These are phyloP conservation scores for Stegastes partitus DNA, from an alignment of 2,113 vertebrate genomes.

Conservation along the genomic window DNA sequence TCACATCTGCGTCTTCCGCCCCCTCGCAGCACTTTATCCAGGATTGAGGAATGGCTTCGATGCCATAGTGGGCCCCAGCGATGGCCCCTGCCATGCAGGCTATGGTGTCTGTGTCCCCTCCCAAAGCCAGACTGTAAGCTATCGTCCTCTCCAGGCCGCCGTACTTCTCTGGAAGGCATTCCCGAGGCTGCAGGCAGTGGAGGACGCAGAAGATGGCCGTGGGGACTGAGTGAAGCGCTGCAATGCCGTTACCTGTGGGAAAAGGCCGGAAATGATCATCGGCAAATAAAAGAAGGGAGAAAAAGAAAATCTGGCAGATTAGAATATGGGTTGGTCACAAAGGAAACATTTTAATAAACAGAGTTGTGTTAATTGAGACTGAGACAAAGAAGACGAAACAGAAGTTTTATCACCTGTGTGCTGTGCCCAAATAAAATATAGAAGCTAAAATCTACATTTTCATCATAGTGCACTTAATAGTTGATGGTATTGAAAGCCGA, in stretches of 20 bases:
- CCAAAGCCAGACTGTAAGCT: slow-evolving; percentile 93
- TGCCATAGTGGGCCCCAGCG: slow-evolving; percentile 95
- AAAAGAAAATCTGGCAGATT: not conserved
- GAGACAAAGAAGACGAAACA: no score
- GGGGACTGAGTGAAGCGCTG: slow-evolving; percentile 95
- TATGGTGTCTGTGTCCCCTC: slow-evolving; percentile 99
- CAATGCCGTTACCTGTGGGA: slow-evolving; percentile 92
- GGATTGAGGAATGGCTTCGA: slow-evolving; percentile 87
- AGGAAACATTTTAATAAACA: no score
- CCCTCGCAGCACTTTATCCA: slow-evolving; percentile 95
- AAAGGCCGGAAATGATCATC: not conserved
- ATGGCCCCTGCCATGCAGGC: slow-evolving; percentile 99
- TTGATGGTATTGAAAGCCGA: no score
- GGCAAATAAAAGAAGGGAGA: not conserved
- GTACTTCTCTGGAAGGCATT: slow-evolving; percentile 89
- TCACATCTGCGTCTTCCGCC: slow-evolving; percentile 88
- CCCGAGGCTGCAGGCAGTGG: slow-evolving; percentile 91
- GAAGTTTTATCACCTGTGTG: no score
- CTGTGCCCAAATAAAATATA: no score
- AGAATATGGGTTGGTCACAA: not conserved
- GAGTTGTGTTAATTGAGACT: no score
- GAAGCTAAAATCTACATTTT: no score
- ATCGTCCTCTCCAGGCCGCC: slow-evolving; percentile 93
- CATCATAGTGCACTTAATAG: no score
- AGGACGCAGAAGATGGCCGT: slow-evolving; percentile 98